phyloP scores from a whole-genome alignment of 2,888 invertebrate species.

The Brenthis hecate region DNA sequence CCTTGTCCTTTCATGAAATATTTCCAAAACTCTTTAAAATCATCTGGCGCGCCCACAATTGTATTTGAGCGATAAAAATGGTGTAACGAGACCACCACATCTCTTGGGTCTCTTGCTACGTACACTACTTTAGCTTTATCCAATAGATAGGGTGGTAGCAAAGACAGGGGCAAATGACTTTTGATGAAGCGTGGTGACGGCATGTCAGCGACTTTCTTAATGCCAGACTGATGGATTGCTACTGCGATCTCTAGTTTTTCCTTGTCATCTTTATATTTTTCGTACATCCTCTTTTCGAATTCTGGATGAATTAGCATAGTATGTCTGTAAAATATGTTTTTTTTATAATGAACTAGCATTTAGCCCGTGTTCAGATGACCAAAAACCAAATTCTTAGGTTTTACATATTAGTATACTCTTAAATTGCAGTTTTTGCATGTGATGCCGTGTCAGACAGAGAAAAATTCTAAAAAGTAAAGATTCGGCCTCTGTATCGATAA shows the following conservation, averaged over 20 bases:
- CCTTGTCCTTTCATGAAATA: slow-evolving; percentile 83
- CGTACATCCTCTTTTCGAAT: slow-evolving; percentile 20
- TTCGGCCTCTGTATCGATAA: no score
- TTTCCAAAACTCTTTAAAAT: slow-evolving; percentile 84
- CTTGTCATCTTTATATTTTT: slow-evolving; percentile 23
- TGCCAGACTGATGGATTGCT: slow-evolving; percentile 45
- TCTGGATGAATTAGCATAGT: slow-evolving; percentile 30
- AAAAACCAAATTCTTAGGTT: no score
- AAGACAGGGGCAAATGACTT: slow-evolving; percentile 86
- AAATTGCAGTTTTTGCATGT: no score
- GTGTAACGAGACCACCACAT: slow-evolving; percentile 89
- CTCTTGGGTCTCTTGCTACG: slow-evolving; percentile 90
- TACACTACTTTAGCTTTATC: slow-evolving; percentile 83
- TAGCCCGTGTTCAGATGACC: no score
- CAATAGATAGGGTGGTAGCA: slow-evolving; percentile 83
- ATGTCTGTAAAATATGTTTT: slow-evolving; percentile 14
- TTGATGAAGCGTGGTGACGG: slow-evolving; percentile 52
- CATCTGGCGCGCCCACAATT: slow-evolving; percentile 80
- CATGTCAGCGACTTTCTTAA: slow-evolving; percentile 46
- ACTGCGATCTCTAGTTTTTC: slow-evolving; percentile 19
- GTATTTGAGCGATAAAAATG: slow-evolving; percentile 82
- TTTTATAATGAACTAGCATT: not conserved
- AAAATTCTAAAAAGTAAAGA: no score
- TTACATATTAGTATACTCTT: no score
- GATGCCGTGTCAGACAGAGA: no score